Conservation (phyloP, 1,140 invertebrate species). For the Venturia canescens region DNA sequence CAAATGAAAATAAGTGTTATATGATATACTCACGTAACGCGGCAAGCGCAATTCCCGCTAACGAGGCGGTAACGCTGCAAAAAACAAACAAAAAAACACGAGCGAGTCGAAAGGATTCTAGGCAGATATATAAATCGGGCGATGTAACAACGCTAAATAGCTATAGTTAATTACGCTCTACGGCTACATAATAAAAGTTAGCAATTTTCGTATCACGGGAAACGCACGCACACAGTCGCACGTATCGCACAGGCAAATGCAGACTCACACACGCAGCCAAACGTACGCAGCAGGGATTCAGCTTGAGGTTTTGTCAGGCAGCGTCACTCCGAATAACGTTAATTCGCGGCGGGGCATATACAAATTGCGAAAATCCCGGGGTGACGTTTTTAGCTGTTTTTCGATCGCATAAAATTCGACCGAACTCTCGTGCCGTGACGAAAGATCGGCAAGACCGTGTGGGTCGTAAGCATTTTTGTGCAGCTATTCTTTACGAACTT, state of each 20-base stretch:
- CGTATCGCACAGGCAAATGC: background rate
- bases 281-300: background rate
- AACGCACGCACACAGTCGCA: background rate
- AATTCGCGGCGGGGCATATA: too few species aligned
- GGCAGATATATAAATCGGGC: background rate
- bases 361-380: background rate
- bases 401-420: background rate
- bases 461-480: background rate
- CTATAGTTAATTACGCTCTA: slow-evolving; percentile 46
- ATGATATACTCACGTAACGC: slow-evolving; percentile 69
- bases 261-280: background rate
- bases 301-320: background rate
- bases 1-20: slow-evolving; percentile 41
- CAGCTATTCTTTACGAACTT: background rate
- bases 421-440: background rate
- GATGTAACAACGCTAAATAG: slow-evolving; percentile 41
- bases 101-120: slow-evolving; percentile 16
- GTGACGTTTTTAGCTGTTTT: background rate
- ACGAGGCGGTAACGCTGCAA: slow-evolving; percentile 60
- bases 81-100: slow-evolving; percentile 48
- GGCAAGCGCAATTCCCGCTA: slow-evolving; percentile 57
- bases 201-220: slow-evolving; percentile 27
- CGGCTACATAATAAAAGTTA: slow-evolving; percentile 11
- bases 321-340: background rate
- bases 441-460: background rate